Percentiles rank a stretch among this genome's conserved stretches.
Conservation (phyloP, 2,888 invertebrate species). For the Mactromeris polynyma region DNA sequence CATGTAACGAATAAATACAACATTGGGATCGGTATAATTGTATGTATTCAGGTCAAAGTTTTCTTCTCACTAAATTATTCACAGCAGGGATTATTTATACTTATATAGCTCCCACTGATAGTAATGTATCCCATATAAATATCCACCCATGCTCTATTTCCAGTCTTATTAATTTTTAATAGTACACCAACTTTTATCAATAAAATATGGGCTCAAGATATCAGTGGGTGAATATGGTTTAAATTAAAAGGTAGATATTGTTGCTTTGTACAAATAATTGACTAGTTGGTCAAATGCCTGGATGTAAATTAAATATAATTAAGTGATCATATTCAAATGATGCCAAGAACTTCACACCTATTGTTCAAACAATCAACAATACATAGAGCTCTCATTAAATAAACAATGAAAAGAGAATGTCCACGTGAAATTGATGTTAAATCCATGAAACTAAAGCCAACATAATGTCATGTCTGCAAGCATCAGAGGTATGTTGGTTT, state of each 20-base stretch:
- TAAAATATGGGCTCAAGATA: neutral
- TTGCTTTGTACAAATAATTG: neutral
- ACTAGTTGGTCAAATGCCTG: neutral
- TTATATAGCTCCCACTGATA: neutral
- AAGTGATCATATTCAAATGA: too few species aligned
- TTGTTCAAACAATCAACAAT: too few species aligned
- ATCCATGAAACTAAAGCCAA: too few species aligned
- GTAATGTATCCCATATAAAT: neutral
- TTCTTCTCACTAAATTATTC: neutral
- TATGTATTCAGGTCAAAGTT: slow-evolving; percentile 14
- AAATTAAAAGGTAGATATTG: neutral
- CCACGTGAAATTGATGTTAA: too few species aligned
- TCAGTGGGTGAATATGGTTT: neutral
- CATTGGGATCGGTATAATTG: neutral
- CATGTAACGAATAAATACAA: neutral
- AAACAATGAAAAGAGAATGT: too few species aligned
- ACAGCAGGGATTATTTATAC: neutral
- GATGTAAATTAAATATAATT: neutral
- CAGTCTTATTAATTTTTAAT: neutral
- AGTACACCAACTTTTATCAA: neutral
- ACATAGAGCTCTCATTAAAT: too few species aligned
- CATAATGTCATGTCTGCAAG: too few species aligned
- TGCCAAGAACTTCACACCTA: too few species aligned
- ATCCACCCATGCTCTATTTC: neutral
- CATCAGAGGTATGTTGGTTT: too few species aligned